Evolutionary conservation across 2,888 invertebrate species (phyloP), one percentile per base, ranked within the genome.

Genomic region (Pollenia griseotomentosa): DNA sequence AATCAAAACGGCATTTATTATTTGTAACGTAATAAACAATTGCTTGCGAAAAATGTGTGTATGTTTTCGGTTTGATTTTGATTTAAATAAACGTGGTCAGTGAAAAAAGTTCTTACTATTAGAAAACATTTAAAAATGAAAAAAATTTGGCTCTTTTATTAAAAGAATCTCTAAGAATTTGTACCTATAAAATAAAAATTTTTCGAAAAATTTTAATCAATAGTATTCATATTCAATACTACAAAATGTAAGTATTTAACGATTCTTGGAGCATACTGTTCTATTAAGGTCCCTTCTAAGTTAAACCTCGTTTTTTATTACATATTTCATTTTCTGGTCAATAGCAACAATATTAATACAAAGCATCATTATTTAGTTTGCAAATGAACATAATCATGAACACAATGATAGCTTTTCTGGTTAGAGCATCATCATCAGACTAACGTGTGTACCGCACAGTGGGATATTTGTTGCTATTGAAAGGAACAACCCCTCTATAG

Each of bases 371-470:
- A 83, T 83, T 83, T 16, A 1, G 48, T 70, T 80, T 53, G 33
- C n/a, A 51, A 61, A 66, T 46, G 68, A 73, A 71, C 57, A 46
- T 66, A 66, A 65, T 81, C n/a, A 81, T 40, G 73, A 73, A 61
- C 65, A 57, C 77, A 77, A 63, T 63, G 70, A 77, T 83, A 75
- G 82, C 75, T 83, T 70, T 75, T 33, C 33, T 75, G 77, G 55
- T 77, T 77, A 63, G 48, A 71, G 77, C 88, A 88, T 92, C 86
- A 88, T 92, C 91, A 91, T 91, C 88, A 88, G 83, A 78, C 83
- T 23, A 71, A 77, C 42, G 65, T 71, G 48, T 46, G 23, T 46
- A 55, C 2, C 23, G 6, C 19, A 16, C 16, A 65, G 9, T 23
- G 23, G 33, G 33, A 33, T 33, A 14, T 51, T 6, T n/a, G n/a